phyloP scores from a whole-genome alignment of 2,797 vertebrate species.

The Myiothlypis coronata region DNA sequence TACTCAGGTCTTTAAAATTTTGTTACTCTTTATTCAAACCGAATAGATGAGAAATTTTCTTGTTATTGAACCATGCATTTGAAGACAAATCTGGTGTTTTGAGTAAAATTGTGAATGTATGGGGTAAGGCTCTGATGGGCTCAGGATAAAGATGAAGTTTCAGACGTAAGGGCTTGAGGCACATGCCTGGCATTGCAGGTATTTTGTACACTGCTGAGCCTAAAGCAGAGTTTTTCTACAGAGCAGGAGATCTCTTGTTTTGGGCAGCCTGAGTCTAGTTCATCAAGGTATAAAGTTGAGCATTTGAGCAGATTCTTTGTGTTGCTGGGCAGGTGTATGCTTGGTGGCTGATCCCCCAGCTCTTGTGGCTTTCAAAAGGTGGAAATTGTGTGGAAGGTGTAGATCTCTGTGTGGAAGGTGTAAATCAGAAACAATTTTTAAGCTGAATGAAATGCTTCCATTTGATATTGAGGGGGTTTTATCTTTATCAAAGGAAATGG shows the following conservation, averaged over 20 bases:
- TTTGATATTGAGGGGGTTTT: not conserved
- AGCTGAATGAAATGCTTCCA: not conserved
- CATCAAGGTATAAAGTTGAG: not conserved
- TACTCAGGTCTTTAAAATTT: not conserved
- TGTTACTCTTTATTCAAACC: not conserved
- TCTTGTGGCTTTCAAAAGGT: not conserved
- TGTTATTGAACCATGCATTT: not conserved
- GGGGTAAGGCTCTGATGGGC: not conserved
- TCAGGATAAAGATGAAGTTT: not conserved
- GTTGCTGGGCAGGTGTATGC: not conserved
- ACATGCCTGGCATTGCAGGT: rapidly evolving
- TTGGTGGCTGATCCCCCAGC: not conserved
- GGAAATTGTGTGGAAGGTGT: not conserved
- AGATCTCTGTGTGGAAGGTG: not conserved
- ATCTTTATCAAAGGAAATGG: not conserved
- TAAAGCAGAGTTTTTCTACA: not conserved
- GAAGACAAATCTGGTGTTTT: not conserved
- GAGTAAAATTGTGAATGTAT: not conserved
- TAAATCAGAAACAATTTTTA: not conserved
- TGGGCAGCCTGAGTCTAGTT: not conserved
- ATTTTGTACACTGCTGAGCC: not conserved
- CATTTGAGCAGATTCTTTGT: not conserved
- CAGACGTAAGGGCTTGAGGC: not conserved
- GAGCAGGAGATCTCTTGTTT: not conserved
- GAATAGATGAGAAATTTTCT: not conserved